phyloP scores from a whole-genome alignment of 2,888 invertebrate genomes.

The Coleophora deauratella region DNA sequence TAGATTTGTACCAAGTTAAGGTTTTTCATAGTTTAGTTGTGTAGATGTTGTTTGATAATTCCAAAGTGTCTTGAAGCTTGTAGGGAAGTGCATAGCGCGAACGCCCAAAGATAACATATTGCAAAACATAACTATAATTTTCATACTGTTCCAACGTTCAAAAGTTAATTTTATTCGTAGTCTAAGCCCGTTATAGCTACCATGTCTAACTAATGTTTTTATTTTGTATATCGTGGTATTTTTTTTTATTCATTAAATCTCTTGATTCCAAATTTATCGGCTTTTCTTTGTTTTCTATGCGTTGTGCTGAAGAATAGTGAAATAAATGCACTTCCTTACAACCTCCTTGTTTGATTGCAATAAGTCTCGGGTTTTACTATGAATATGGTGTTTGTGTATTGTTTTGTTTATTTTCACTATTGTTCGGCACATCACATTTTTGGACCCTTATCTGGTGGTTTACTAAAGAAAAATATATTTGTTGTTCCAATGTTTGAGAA shows the following conservation, averaged over 20 bases:
- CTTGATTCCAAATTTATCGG: slow-evolving; percentile 35
- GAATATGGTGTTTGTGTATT: too few species aligned
- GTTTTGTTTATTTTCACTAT: slow-evolving; percentile 83
- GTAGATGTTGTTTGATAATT: slow-evolving; percentile 8
- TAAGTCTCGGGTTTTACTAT: slow-evolving; percentile 6
- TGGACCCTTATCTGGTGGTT: slow-evolving; percentile 22
- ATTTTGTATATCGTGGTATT: slow-evolving; percentile 21
- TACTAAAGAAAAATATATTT: slow-evolving; percentile 13
- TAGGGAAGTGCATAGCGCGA: slow-evolving; percentile 59
- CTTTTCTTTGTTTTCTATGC: slow-evolving; percentile 41
- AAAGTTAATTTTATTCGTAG: slow-evolving; percentile 24
- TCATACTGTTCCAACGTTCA: slow-evolving; percentile 16
- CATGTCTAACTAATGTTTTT: slow-evolving; percentile 17
- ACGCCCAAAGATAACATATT: slow-evolving; percentile 28
- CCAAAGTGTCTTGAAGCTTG: slow-evolving; percentile 29
- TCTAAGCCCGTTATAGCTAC: slow-evolving; percentile 26
- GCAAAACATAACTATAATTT: not conserved
- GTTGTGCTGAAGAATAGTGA: slow-evolving; percentile 75
- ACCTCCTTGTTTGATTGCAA: slow-evolving; percentile 33
- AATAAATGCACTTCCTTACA: slow-evolving; percentile 65
- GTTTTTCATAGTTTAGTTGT: not conserved
- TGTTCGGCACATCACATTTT: slow-evolving; percentile 82
- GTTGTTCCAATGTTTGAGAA: slow-evolving; percentile 29
- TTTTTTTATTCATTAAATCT: slow-evolving; percentile 54
- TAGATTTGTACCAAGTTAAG: too few species aligned